Conservation (phyloP, 2,888 invertebrate species). For the Tinea trinotella region DNA sequence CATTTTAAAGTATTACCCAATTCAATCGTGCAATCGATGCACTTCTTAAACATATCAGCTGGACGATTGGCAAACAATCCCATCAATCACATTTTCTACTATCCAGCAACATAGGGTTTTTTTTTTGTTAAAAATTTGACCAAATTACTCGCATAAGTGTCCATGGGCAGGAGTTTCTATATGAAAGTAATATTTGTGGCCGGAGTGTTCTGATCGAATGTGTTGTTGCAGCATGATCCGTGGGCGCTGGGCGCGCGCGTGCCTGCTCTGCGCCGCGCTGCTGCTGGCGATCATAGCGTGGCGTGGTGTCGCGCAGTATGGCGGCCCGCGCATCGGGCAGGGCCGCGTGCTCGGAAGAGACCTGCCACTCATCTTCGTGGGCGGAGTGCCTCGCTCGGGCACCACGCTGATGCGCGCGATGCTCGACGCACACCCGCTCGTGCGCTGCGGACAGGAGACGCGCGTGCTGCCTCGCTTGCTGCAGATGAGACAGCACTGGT, state of each 20-base stretch:
- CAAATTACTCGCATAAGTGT: too few species aligned
- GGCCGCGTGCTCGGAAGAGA: constrained; percentile 76
- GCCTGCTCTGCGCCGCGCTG: constrained; percentile 16
- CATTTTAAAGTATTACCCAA: too few species aligned
- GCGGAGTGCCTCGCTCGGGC: constrained; percentile 97
- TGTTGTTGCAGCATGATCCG: constrained; percentile 26
- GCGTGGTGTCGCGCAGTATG: constrained; percentile 23
- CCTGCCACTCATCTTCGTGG: constrained; percentile 96
- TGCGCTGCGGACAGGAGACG: constrained; percentile 97
- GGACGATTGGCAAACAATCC: too few species aligned
- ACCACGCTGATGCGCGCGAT: constrained; percentile 98
- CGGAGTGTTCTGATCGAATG: too few species aligned
- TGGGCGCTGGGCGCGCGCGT: constrained; percentile 24
- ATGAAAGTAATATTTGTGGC: too few species aligned
- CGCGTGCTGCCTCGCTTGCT: constrained; percentile 96
- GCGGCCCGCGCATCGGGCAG: constrained; percentile 20
- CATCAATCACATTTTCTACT: too few species aligned
- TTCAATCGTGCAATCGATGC: too few species aligned
- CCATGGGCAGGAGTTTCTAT: too few species aligned
- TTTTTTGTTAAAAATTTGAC: too few species aligned
- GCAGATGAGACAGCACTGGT: constrained; percentile 96
- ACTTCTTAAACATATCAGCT: too few species aligned
- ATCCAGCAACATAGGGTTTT: too few species aligned
- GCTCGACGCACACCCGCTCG: constrained; percentile 97
- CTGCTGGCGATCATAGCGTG: constrained; percentile 19